phyloP scores from a whole-genome alignment of 2,113 vertebrate species.

The Lates calcarifer region DNA sequence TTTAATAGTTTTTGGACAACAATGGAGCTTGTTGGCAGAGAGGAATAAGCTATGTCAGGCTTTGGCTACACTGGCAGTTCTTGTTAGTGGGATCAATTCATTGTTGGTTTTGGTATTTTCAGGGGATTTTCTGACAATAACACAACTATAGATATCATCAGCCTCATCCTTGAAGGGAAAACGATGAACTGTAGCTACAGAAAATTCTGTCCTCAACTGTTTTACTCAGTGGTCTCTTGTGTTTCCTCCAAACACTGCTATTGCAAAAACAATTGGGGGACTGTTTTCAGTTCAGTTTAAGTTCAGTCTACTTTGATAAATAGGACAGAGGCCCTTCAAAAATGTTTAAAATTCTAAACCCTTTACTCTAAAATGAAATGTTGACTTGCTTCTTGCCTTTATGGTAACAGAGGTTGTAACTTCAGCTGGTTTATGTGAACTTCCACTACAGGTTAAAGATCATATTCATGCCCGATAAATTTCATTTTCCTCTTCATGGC shows the following conservation, averaged over 20 bases:
- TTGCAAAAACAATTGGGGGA: too few species aligned
- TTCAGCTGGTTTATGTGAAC: neutral
- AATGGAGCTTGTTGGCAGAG: neutral
- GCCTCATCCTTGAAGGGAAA: too few species aligned
- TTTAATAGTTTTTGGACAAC: neutral
- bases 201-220: neutral
- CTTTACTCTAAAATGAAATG: too few species aligned
- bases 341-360: neutral
- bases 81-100: neutral
- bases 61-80: neutral
- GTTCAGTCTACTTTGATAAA: neutral
- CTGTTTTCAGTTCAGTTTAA: neutral
- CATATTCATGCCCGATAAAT: constrained; percentile 11
- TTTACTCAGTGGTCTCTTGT: neutral
- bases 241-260: neutral
- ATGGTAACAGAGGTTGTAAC: neutral
- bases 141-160: neutral
- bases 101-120: neutral
- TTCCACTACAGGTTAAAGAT: neutral
- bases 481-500: neutral
- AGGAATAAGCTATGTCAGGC: neutral
- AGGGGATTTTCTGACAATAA: neutral
- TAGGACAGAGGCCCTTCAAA: neutral
- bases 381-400: too few species aligned
- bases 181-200: neutral